Evolutionary conservation across 2,888 invertebrate species (phyloP), one percentile per base, ranked within the genome.

Genomic region (Napeogenes sylphis): DNA sequence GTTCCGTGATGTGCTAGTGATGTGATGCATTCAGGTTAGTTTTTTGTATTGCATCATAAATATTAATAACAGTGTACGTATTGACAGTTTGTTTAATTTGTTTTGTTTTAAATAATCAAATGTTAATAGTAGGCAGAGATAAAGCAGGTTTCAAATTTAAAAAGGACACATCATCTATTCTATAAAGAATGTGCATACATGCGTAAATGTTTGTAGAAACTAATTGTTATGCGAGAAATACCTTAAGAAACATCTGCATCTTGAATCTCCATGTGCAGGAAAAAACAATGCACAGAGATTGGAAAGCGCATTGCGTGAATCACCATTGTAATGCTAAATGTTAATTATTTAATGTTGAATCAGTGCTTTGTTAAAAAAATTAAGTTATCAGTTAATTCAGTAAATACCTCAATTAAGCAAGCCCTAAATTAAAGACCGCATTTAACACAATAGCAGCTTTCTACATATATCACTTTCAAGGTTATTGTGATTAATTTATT

Each of bases 1-100:
- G 71, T 72, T 77, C 71, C 71, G 71, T 72, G 69, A 65, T 73
- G 68, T 67, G 67, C 70, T 69, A 67, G 21, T 21, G 21, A 21
- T 21, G 21, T 21, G 63, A 59, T 64, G 54, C 59, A 55, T 55
- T 54, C 60, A 54, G 54, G 57, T 56, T 46, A 30, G 13, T 47
- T 62, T 53, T 54, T 42, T n/a, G 13, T 47, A n/a, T 53, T 42
- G 12, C 14, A 58, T 10, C 33, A 42, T 30, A 30, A 6, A 13
- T 12, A 42, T 42, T 12, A 42, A 42, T 42, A 10, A 38, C 21
- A 21, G 21, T 21, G 8, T 38, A 38, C 8, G 38, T 38, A 4
- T 38, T 38, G 4, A 38, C 38, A 38, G 38, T 38, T 38, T 38
- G 38, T 21, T 21, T 1, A 21, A 21, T 38, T 38, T 38, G 38